A percentile compares a stretch with the other conserved stretches of the same genome.
Conservation (phyloP, 2,113 vertebrate genomes). For the Craseonycteris thonglongyai region DNA sequence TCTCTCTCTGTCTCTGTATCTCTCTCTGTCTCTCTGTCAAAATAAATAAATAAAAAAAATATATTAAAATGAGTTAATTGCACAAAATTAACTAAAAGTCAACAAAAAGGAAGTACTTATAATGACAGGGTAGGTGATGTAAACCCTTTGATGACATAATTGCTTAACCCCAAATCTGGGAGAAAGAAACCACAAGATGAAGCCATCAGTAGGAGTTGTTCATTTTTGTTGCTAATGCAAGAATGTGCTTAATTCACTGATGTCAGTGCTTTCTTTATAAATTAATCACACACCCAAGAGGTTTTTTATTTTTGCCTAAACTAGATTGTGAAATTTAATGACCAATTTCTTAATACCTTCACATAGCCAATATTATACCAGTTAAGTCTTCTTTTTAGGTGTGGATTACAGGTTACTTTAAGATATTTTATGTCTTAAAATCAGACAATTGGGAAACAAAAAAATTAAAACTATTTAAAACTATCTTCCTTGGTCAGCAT, state of each 20-base stretch:
- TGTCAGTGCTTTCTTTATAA: not conserved
- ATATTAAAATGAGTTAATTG: not conserved
- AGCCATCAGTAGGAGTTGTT: not conserved
- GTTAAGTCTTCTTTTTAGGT: not conserved
- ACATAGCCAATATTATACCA: not conserved
- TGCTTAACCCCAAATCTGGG: slow-evolving; percentile 29
- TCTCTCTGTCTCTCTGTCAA: too few species aligned
- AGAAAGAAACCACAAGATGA: not conserved
- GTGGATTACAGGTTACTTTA: not conserved
- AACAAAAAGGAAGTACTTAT: slow-evolving; percentile 18
- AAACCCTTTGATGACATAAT: slow-evolving; percentile 5
- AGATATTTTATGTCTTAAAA: not conserved
- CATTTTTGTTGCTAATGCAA: not conserved
- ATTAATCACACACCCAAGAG: not conserved
- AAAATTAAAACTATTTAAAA: not conserved
- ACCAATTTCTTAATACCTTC: not conserved
- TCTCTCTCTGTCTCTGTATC: too few species aligned
- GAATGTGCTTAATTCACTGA: not conserved
- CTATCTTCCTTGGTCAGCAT: not conserved
- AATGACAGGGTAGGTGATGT: not conserved
- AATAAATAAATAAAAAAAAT: too few species aligned
- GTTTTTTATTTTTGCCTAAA: not conserved
- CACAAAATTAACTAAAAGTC: not conserved
- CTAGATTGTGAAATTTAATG: not conserved
- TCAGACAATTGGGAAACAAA: not conserved